Conservation (phyloP, 2,888 invertebrate species). For the Nephrocerus scutellatus region DNA sequence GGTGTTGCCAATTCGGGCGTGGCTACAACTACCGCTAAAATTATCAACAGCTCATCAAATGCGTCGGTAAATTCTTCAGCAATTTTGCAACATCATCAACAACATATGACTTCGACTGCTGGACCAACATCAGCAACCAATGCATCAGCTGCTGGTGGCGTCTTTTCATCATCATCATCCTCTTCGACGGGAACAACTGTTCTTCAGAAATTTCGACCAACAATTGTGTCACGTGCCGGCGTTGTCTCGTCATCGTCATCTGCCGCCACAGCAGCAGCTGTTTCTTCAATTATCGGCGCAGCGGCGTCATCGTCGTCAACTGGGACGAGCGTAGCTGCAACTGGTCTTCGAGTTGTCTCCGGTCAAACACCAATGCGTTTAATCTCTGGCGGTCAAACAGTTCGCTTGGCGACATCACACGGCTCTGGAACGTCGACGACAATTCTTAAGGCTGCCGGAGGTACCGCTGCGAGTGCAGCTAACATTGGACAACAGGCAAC, state of each 20-base stretch:
- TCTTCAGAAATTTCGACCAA: constrained; percentile 38
- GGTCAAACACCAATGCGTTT: constrained; percentile 45
- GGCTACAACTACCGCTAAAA: constrained; percentile 14
- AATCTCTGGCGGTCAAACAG: constrained; percentile 39
- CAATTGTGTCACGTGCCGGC: constrained; percentile 26
- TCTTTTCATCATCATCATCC: constrained; percentile 15
- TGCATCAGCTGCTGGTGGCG: background rate
- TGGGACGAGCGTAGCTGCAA: constrained; percentile 15
- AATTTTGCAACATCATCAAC: constrained; percentile 33
- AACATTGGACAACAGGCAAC: constrained; percentile 21
- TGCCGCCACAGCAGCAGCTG: constrained; percentile 29
- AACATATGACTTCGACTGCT: constrained; percentile 4
- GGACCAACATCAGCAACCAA: constrained; percentile 1
- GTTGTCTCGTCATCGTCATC: constrained; percentile 23
- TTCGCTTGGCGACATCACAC: constrained; percentile 40
- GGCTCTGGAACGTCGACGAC: constrained; percentile 31
- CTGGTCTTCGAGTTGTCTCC: constrained; percentile 21
- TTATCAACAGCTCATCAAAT: constrained; percentile 13
- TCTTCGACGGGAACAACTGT: constrained; percentile 28
- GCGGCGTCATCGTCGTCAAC: constrained; percentile 11
- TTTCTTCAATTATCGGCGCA: constrained; percentile 30
- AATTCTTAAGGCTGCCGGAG: constrained; percentile 32
- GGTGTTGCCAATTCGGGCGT: too few species aligned
- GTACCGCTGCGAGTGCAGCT: constrained; percentile 33
- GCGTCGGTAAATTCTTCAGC: constrained; percentile 27